Evolutionary conservation across 2,797 vertebrate species (phyloP), one percentile per base, ranked within the genome.

Genomic region (Kryptolebias ocellatus): DNA sequence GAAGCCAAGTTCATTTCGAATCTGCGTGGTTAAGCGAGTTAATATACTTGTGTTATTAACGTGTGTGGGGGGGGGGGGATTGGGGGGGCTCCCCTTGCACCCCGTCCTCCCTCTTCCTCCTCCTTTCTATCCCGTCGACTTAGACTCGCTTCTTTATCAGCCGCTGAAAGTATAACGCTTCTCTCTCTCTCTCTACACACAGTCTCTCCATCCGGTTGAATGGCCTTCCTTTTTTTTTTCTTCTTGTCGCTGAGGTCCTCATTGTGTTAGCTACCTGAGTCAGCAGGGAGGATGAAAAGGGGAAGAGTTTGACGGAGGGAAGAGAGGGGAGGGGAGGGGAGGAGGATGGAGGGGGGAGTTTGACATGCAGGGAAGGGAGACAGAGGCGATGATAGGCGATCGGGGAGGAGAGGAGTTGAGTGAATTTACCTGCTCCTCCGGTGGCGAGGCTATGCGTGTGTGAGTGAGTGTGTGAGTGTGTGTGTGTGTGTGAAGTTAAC

Each of bases 231-330:
- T 56, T 24, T n/a, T 24, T 78, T 31, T 31, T 31, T 31, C 89
- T 81, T 87, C 83, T 83, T 72, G 83, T 85, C 79, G 78, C 79
- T 60, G 12, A 85, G 76, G 78, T 85, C 83, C 83, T 87, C 82
- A 90, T 90, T 89, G 89, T 92, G 85, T 83, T 86, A 57, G 78
- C 83, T 80, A 87, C 91, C 91, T 93, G 92, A 94, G 90, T 93
- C 92, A 91, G 91, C 91, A 91, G 88, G 83, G 76, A 88, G 76
- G 85, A 92, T 89, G 87, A 86, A 89, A 87, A 79, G 81, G 65
- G 70, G 72, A 73, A 58, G 74, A 83, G 79, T 83, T 78, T 79
- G 87, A 80, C 62, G 72, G 76, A 65, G 83, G 71, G 74, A 64
- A 75, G 74, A 67, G 31, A 7, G 31, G 31, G 31, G 31, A 7